A percentile compares a stretch with the other conserved stretches of the same genome.
These are phyloP conservation scores for Ophioninae sp. DNA, from an alignment of 2,888 invertebrate genomes.

Conservation along the genomic window DNA sequence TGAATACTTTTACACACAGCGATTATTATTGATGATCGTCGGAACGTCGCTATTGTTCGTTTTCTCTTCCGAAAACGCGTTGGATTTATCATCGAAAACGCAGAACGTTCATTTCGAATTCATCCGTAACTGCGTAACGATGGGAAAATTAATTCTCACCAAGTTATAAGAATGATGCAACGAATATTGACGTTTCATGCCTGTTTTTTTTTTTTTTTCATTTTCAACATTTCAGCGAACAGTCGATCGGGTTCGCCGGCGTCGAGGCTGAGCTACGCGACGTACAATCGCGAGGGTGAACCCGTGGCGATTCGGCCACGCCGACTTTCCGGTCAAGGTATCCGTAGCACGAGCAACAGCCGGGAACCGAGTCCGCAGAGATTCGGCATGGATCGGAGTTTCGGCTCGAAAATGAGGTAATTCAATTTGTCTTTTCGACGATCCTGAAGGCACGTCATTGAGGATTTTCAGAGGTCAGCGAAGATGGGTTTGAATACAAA, in stretches of 20 bases:
- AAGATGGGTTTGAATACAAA: too few relatives aligned
- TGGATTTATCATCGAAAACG: background rate
- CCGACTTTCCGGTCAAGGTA: constrained; percentile 85
- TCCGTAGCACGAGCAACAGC: constrained; percentile 78
- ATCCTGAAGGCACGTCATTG: too few relatives aligned
- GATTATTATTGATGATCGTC: constrained; percentile 9
- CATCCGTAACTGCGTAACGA: background rate
- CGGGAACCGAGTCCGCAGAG: constrained; percentile 82
- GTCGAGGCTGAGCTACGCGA: constrained; percentile 89
- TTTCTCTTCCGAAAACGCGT: background rate
- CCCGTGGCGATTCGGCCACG: constrained; percentile 83
- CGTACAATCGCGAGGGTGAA: constrained; percentile 84
- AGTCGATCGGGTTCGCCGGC: constrained; percentile 97
- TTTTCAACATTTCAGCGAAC: constrained; percentile 86
- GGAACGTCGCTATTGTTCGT: background rate
- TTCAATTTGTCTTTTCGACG: background rate
- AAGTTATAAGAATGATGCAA: background rate
- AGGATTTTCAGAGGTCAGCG: too few relatives aligned
- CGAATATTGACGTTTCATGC: background rate
- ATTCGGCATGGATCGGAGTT: constrained; percentile 77
- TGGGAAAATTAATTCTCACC: background rate
- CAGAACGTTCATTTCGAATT: background rate
- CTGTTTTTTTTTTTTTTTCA: background rate
- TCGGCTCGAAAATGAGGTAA: constrained; percentile 75
- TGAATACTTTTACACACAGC: background rate